A percentile compares a stretch with the other conserved stretches of the same genome.
phyloP scores from a whole-genome alignment of 2,113 vertebrate species.

The Chaetodon auriga region DNA sequence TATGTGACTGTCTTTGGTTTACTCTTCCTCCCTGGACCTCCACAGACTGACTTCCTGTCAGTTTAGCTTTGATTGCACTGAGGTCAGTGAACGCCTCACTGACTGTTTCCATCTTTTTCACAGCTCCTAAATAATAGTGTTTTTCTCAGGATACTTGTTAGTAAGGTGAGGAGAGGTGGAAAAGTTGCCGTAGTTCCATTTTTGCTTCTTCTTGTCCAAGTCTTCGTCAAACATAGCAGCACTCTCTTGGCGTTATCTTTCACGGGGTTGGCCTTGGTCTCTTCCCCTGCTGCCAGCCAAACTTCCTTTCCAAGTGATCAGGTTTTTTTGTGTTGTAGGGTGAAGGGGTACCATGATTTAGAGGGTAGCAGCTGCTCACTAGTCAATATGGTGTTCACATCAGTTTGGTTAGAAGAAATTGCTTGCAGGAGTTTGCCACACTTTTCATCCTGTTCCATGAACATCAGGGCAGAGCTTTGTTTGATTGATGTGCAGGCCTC shows the following conservation, averaged over 20 bases:
- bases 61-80: not conserved
- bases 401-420: not conserved
- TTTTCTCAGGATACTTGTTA: slow-evolving; percentile 12
- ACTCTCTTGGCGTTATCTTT: not conserved
- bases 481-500: not conserved
- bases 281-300: slow-evolving; percentile 1
- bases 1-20: not conserved
- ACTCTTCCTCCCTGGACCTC: not conserved
- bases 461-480: not conserved
- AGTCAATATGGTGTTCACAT: not conserved
- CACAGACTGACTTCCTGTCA: not conserved
- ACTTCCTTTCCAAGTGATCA: not conserved
- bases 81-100: not conserved
- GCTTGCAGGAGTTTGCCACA: not conserved
- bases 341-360: not conserved
- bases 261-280: not conserved
- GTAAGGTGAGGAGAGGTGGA: not conserved
- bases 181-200: not conserved
- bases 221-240: not conserved
- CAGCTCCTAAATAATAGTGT: not conserved
- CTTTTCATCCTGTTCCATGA: not conserved
- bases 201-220: not conserved
- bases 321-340: not conserved
- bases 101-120: not conserved
- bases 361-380: slow-evolving; percentile 7